These are phyloP conservation scores for Micropoecilia bifurca DNA, from an alignment of 2,797 vertebrate species.

Conservation along the genomic window DNA sequence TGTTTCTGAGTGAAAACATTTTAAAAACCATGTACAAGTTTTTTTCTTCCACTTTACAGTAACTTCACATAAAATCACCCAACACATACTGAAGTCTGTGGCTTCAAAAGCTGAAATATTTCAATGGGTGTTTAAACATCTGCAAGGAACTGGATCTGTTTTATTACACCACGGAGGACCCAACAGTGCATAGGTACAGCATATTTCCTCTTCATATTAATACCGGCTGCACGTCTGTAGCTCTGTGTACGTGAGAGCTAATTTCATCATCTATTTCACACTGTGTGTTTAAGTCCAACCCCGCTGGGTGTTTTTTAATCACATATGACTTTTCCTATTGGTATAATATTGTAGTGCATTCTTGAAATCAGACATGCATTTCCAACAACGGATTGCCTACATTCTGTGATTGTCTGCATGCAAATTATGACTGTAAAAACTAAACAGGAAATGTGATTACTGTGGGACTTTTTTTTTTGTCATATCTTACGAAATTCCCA, in stretches of 20 bases:
- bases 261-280: constrained; percentile 57
- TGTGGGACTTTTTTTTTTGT: constrained; percentile 45
- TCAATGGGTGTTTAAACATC: not conserved
- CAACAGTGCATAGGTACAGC: constrained; percentile 21
- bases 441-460: not conserved
- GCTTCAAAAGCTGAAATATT: not conserved
- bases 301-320: constrained; percentile 60
- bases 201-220: constrained; percentile 46
- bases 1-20: not conserved
- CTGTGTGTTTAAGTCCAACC: constrained; percentile 56
- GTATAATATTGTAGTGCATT: constrained; percentile 56
- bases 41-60: not conserved
- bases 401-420: constrained; percentile 59
- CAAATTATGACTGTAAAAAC: constrained; percentile 12
- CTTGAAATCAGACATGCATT: constrained; percentile 62
- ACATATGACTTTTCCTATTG: constrained; percentile 41
- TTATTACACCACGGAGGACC: constrained; percentile 14
- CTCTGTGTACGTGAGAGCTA: constrained; percentile 59
- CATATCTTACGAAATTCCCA: constrained; percentile 60
- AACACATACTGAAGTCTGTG: not conserved
- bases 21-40: not conserved
- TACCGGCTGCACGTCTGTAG: constrained; percentile 35
- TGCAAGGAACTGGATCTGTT: not conserved
- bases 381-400: constrained; percentile 34
- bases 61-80: not conserved